Evolutionary conservation across 1,140 invertebrate genomes (phyloP), one percentile per base, ranked within the genome.

Genomic region (honey bee (Apis mellifera)): DNA sequence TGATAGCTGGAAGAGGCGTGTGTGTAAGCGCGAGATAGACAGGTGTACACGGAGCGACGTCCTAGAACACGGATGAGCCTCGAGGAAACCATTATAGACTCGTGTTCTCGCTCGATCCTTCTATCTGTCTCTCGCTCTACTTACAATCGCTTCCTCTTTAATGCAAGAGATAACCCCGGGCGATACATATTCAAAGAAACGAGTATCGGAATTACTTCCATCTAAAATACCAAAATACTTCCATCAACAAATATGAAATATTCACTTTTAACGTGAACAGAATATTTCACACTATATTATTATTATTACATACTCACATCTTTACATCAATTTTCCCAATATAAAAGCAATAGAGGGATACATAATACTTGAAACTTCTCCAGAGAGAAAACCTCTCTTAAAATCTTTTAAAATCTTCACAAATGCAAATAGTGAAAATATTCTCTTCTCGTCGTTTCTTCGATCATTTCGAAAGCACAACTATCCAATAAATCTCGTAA

Each of bases 71-170:
- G 86, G 85, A 87, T 82, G 82, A 87, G 86, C 88, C 88, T 77
- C 54, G 78, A 90, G 90, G 91, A 91, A 90, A 89, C 87, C 87
- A 90, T 92, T 90, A 89, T 71, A 86, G 82, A 83, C 80, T 86
- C 48, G 48, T 70, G 82, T 83, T 80, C 74, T 86, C 88, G 77
- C 76, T 78, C 73, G 68, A 71, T 82, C 74, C 75, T 73, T 57
- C 74, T 54, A 64, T 71, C 19, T 57, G 54, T 70, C 77, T 78
- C 48, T 75, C 64, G 60, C 79, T 75, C 48, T 83, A 50, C 78
- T 73, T 69, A 70, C 64, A 60, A 66, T 73, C 73, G 62, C 62
- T 72, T 70, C 68, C 83, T 78, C 76, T 69, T 54, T 83, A 54
- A 52, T 59, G n/a, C 62, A 26, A 52, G 42, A 84, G 85, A 90